Evolutionary conservation across 2,797 vertebrate species (phyloP).

Genomic region (Antrozous pallidus): DNA sequence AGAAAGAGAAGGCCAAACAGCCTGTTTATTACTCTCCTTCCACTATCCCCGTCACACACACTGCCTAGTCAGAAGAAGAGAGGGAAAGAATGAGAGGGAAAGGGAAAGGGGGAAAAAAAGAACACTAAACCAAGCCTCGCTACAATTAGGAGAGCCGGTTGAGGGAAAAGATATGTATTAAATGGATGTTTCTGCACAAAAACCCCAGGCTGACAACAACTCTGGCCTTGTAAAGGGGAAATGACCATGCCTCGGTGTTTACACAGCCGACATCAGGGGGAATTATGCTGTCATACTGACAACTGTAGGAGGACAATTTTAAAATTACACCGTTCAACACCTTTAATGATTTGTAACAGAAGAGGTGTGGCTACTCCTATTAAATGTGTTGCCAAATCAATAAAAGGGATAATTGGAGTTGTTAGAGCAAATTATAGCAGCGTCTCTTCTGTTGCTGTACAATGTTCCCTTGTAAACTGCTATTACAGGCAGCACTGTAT

Average conservation of each 20-base stretch:
- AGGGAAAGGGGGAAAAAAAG: neutral
- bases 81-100: constrained; percentile 33
- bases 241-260: constrained; percentile 93
- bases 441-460: constrained; percentile 96
- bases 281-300: constrained; percentile 98
- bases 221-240: constrained; percentile 88
- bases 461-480: constrained; percentile 97
- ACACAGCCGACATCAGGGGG: constrained; percentile 92
- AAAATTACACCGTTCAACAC: constrained; percentile 98
- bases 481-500: constrained; percentile 92
- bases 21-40: constrained; percentile 75
- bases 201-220: constrained; percentile 85
- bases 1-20: constrained; percentile 78
- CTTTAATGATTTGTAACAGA: constrained; percentile 97
- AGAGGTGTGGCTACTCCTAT: constrained; percentile 98
- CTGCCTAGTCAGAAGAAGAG: constrained; percentile 35
- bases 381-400: constrained; percentile 99
- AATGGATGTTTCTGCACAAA: constrained; percentile 87
- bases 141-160: constrained; percentile 83
- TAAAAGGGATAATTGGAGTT: constrained; percentile 99
- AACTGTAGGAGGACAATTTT: constrained; percentile 94
- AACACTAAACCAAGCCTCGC: constrained; percentile 58
- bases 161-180: constrained; percentile 76
- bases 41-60: neutral
- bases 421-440: constrained; percentile 99